phyloP scores from a whole-genome alignment of 1,140 invertebrate species.

The Hetaerina americana region DNA sequence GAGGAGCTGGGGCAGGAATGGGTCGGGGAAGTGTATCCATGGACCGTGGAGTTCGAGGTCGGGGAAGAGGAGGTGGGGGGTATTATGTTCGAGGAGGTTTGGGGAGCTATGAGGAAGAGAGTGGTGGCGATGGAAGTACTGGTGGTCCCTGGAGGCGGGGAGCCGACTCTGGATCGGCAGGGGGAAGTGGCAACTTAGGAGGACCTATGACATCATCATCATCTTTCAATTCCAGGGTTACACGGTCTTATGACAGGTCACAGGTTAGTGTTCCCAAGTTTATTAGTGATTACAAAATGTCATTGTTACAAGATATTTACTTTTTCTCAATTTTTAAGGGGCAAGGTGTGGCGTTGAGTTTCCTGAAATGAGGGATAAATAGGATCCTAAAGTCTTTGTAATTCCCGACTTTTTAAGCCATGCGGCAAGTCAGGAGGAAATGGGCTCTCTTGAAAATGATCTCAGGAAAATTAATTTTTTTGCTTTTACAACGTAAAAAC shows the following conservation, averaged over 20 bases:
- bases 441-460: no score
- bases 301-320: no score
- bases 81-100: slow-evolving; percentile 25
- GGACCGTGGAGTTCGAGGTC: background rate
- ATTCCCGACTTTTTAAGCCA: no score
- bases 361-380: no score
- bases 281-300: no score
- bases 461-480: no score
- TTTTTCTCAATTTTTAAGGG: no score
- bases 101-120: slow-evolving; percentile 40
- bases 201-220: slow-evolving; percentile 6
- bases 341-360: no score
- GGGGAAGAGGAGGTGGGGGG: slow-evolving; percentile 38
- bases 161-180: slow-evolving; percentile 21
- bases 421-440: no score
- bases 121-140: slow-evolving; percentile 35
- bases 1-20: slow-evolving; percentile 9
- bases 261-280: no score
- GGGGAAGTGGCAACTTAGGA: slow-evolving; percentile 27
- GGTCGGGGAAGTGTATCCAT: background rate
- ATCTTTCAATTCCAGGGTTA: slow-evolving; percentile 9
- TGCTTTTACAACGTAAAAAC: no score
- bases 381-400: no score
- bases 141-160: slow-evolving; percentile 36
- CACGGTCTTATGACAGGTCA: slow-evolving; percentile 26